Base-by-base conservation (phyloP, 2,113 vertebrate species). In the Cheirogaleus medius region DNA sequence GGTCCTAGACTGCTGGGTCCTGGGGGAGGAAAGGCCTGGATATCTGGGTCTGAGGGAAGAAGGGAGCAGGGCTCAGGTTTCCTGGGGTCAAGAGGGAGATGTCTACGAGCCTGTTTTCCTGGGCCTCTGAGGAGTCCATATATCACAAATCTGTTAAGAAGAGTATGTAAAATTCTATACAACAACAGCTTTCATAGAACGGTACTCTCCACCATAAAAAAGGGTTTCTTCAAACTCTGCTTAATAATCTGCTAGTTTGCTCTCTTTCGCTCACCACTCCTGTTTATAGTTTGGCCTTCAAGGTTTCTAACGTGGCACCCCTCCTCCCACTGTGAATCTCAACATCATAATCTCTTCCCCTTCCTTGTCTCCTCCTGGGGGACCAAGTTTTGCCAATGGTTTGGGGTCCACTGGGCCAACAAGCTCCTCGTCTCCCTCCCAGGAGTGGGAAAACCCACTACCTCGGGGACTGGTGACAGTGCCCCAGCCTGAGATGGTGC, bases 401-500 rank as follows among this genome's bases (percentile, higher is more conserved):
- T 73, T 90, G 64, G 52, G 56, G 17, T 73, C 58, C n/a, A 18
- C 58, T 29, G 58, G 60, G 63, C 42, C 78, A n/a, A 39, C 32
- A 12, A 77, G 34, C 76, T 77, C n/a, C 58, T 92, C 44, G 44
- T 81, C 25, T 76, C 68, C 80, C 64, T 52, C 56, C 66, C 15
- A 18, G 42, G 3, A 18, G 49, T 29, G 60, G 23, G 39, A 37
- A 58, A 76, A 23, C 34, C 44, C 10, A 32, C 60, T 98, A 98
- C 97, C 97, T 98, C 37, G 74, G 37, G 97, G 97, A 63, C 97
- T 98, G 87, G 87, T 95, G 42, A 97, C n/a, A 0, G 97, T 98
- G 91, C 98, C 98, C 98, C 98, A 99, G 96, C 99, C 98, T 0
- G 98, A 98, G 94, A 98, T 98, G 56, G 52, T 58, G 93, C 98